Conservation (phyloP, 2,113 vertebrate species). For the Catharus minimus region DNA sequence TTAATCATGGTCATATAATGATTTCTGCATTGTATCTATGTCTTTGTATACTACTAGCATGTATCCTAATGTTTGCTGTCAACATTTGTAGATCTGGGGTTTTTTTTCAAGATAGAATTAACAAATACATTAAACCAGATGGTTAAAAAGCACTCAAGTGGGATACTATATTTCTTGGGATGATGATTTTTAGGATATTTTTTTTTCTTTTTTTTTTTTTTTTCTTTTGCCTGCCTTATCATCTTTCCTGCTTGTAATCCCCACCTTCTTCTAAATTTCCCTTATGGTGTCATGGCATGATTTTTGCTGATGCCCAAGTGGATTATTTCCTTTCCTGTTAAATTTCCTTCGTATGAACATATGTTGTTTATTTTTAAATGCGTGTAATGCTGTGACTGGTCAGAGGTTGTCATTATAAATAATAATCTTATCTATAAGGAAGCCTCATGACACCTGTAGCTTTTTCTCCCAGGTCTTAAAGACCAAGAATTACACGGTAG, state of each 20-base stretch:
- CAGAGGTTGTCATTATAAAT: background rate
- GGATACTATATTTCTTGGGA: background rate
- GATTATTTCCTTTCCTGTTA: background rate
- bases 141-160: background rate
- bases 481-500: background rate
- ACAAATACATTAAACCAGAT: background rate
- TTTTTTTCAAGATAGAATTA: background rate
- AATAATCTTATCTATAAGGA: background rate
- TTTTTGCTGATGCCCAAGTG: background rate
- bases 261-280: background rate
- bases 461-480: background rate
- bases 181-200: no score
- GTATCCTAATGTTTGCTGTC: rapidly evolving
- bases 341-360: background rate
- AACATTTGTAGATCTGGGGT: background rate
- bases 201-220: background rate
- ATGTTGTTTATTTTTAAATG: background rate
- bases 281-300: background rate
- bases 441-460: background rate
- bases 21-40: background rate
- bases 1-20: background rate
- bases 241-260: background rate
- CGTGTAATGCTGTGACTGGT: background rate
- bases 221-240: background rate
- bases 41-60: background rate